Evolutionary conservation across 2,888 invertebrate species (phyloP).

Genomic region (Diploptera punctata): DNA sequence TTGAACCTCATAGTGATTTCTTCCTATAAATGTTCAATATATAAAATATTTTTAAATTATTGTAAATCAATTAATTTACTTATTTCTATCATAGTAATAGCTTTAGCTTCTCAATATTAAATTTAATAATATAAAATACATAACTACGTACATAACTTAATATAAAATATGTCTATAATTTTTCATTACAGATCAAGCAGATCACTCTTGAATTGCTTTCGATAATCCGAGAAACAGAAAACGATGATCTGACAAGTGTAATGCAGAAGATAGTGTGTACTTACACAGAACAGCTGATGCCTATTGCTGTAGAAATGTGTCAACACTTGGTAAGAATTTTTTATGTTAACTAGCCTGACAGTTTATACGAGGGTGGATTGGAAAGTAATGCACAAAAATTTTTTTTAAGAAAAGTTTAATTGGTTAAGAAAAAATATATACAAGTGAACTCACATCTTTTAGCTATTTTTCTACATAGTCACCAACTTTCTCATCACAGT

Average conservation of each 20-base stretch:
- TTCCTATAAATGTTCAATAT: no score
- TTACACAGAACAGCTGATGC: constrained; percentile 86
- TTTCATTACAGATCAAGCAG: constrained; percentile 69
- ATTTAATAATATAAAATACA: not conserved
- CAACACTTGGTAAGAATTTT: constrained; percentile 85
- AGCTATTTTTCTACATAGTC: no score
- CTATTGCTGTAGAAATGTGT: constrained; percentile 94
- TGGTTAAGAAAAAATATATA: no score
- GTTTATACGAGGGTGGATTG: no score
- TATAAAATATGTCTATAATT: not conserved
- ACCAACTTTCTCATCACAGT: no score
- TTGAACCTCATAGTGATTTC: no score
- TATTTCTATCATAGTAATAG: not conserved
- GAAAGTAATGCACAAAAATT: no score
- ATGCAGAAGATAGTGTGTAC: constrained; percentile 94
- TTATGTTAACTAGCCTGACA: no score
- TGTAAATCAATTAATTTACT: not conserved
- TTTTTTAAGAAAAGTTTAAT: no score
- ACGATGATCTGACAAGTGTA: constrained; percentile 95
- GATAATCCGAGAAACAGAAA: constrained; percentile 94
- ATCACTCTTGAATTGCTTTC: constrained; percentile 86
- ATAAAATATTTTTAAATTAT: not conserved
- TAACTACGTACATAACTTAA: not conserved
- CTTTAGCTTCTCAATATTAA: not conserved
- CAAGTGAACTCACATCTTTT: no score